Base-by-base conservation (phyloP, 2,113 vertebrate genomes). In the Tympanuchus pallidicinctus region DNA sequence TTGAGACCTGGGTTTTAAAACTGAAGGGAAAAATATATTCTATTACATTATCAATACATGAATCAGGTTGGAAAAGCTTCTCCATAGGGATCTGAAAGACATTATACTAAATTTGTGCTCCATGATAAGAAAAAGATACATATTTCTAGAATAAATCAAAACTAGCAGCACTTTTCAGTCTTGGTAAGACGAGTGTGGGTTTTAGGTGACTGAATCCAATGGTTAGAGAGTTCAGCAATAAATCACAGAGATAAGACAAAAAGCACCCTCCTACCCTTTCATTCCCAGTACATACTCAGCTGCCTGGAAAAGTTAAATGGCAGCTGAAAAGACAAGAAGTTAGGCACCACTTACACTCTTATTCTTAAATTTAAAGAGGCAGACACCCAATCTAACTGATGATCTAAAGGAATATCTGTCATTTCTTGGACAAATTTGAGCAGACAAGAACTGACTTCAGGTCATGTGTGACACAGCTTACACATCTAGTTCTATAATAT, bases 61-160 rank as follows among this genome's bases (percentile, higher is more conserved):
- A 92, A 86, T 92, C 88, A 82, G 77, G 43, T 73, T 92, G 80
- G 61, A 92, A 92, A 90, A 88, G 30, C 67, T 85, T 78, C 83
- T 95, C 94, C 84, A 82, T 36, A 52, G 78, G 77, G 77, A 93
- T 86, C 34, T 92, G 52, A 95, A 88, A 96, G 30, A 72, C 91
- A 92, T 91, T 94, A 92, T 45, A 60, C 80, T 78, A 93, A 95
- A 93, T 66, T 94, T 90, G 79, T 90, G 38, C 73, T 88, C 76
- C 82, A 72, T 89, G 92, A 89, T 86, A 92, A 91, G 89, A 96
- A 87, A 91, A 92, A 96, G 82, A 91, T 17, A 74, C 2, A 11
- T 80, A 88, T 93, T 96, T 94, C 88, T 88, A 72, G 75, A 92
- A 94, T 90, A 95, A 92, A 93, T 91, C 95, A 95, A 92, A 96